A percentile compares a stretch with the other conserved stretches of the same genome.
These are phyloP conservation scores for Ophiodon elongatus DNA, from an alignment of 2,113 vertebrate genomes.

Conservation along the genomic window DNA sequence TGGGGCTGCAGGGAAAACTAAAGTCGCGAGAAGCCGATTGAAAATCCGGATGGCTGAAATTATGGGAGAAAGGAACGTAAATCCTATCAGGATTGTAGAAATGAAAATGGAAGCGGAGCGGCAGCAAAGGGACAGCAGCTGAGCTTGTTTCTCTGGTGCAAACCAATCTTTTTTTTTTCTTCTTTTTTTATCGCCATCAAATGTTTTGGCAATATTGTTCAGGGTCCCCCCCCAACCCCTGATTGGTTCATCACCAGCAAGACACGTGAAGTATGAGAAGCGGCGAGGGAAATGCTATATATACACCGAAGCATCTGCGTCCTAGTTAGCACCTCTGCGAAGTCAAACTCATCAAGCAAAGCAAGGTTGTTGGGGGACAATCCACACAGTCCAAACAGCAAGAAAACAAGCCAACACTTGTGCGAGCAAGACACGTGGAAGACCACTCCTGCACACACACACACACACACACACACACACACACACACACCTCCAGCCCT, in stretches of 20 bases:
- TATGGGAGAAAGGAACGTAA: neutral
- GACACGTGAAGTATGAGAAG: neutral
- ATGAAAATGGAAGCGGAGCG: neutral
- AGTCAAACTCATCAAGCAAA: slow-evolving; percentile 72
- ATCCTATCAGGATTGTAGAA: neutral
- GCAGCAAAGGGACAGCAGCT: no score
- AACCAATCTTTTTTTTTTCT: neutral
- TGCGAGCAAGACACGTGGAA: slow-evolving; percentile 32
- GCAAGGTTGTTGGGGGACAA: slow-evolving; percentile 65
- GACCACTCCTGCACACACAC: slow-evolving; percentile 30
- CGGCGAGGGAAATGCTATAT: neutral
- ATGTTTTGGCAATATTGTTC: slow-evolving; percentile 26
- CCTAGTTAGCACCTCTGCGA: slow-evolving; percentile 62
- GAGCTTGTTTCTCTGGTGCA: neutral
- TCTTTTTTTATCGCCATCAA: neutral
- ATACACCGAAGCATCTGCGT: slow-evolving; percentile 17
- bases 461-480: slow-evolving; percentile 44
- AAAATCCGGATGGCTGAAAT: neutral
- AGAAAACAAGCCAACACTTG: slow-evolving; percentile 75
- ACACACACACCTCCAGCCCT: slow-evolving; percentile 42
- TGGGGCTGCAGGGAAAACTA: neutral
- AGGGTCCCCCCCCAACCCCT: neutral
- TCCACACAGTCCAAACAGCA: slow-evolving; percentile 70
- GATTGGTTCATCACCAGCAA: slow-evolving; percentile 1
- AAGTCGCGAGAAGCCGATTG: neutral